Evolutionary conservation across 2,888 invertebrate species (phyloP).

Genomic region (Callyntrura guangdongensis): DNA sequence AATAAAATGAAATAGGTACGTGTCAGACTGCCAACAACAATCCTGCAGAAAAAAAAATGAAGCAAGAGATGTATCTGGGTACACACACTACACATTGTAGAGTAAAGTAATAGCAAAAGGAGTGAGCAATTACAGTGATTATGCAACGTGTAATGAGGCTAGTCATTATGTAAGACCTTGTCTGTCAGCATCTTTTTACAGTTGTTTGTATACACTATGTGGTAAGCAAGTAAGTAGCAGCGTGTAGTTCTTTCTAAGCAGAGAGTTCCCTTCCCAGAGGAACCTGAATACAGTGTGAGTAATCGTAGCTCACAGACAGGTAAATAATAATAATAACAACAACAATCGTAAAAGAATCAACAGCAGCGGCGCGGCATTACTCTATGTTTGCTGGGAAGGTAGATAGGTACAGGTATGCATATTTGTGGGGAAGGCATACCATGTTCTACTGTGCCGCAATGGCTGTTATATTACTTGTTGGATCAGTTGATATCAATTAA

Average conservation of each 20-base stretch:
- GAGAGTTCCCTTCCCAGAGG: conserved; percentile 77
- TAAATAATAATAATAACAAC: conserved; percentile 17
- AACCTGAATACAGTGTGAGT: conserved; percentile 59
- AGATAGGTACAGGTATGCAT: neutral
- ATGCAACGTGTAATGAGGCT: conserved; percentile 80
- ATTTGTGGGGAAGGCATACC: neutral
- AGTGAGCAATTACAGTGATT: conserved; percentile 76
- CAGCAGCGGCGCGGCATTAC: neutral
- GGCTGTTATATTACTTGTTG: conserved; percentile 24
- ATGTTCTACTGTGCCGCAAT: conserved; percentile 20
- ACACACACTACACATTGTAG: neutral
- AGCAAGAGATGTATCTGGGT: neutral
- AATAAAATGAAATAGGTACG: conserved; percentile 34
- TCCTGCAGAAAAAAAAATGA: conserved; percentile 4
- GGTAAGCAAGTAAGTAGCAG: neutral
- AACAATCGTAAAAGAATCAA: neutral
- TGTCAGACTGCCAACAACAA: conserved; percentile 21
- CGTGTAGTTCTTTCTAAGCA: conserved; percentile 15
- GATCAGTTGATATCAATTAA: conserved; percentile 56
- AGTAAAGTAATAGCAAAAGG: conserved; percentile 26
- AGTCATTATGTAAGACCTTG: conserved; percentile 81
- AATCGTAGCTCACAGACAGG: conserved; percentile 41
- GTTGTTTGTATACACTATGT: conserved; percentile 19
- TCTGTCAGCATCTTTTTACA: conserved; percentile 77
- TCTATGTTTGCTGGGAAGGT: neutral